These are phyloP conservation scores for Leptinotarsa haldemani DNA, from an alignment of 2,888 invertebrate genomes.

Conservation along the genomic window DNA sequence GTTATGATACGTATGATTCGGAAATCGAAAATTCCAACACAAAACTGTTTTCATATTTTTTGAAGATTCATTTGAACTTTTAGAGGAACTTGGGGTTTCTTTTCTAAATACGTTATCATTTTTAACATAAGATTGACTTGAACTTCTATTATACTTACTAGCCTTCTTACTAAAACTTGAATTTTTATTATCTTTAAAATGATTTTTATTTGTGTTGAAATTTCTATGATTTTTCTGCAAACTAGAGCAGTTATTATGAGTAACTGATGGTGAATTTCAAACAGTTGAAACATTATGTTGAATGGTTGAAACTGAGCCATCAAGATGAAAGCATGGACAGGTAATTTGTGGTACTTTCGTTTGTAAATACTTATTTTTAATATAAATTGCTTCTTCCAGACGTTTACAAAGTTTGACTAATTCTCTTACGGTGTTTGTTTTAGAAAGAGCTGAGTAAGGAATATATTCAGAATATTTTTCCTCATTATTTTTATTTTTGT, in stretches of 20 bases:
- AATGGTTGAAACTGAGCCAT: background rate
- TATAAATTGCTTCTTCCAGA: constrained; percentile 8
- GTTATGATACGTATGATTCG: too few relatives aligned
- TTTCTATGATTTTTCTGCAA: background rate
- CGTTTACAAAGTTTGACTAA: background rate
- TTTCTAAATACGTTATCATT: too few relatives aligned
- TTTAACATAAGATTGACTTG: too few relatives aligned
- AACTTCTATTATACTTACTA: too few relatives aligned
- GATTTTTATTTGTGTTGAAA: background rate
- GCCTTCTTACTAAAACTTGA: too few relatives aligned
- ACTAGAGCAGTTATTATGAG: background rate
- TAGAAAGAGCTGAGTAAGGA: background rate
- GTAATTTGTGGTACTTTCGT: background rate
- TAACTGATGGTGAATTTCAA: background rate
- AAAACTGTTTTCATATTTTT: too few relatives aligned
- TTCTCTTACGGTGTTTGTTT: background rate
- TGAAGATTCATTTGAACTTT: too few relatives aligned
- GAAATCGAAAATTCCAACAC: too few relatives aligned
- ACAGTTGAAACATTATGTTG: background rate
- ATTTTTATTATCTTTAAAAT: too few relatives aligned
- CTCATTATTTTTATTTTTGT: background rate
- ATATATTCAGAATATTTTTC: constrained; percentile 3
- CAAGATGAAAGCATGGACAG: background rate
- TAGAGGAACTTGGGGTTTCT: too few relatives aligned
- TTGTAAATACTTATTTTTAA: background rate